Base-by-base conservation (phyloP, 2,888 invertebrate species). In the Metacarcinus magister region DNA sequence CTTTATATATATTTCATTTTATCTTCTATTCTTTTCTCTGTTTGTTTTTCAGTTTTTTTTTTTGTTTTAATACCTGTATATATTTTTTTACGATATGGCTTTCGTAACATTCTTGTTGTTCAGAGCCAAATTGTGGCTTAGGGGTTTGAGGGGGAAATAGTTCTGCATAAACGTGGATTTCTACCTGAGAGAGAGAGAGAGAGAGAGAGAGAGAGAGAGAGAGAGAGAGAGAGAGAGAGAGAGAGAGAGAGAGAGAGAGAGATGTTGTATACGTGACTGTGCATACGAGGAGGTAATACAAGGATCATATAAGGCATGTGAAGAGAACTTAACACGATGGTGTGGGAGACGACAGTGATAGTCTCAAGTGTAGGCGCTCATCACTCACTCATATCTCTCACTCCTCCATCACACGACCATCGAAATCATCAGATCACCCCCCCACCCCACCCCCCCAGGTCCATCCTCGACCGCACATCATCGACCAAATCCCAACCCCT, bases 101-200 rank as follows among this genome's bases (percentile, higher is more conserved):
- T 16, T n/a, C 23, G 67, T 67, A 67, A n/a, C 67, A 67, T 67
- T 67, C 67, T 67, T 67, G 67, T 67, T 67, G 67, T 67, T n/a
- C n/a, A 5, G 67, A 23, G n/a, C 67, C 67, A 67, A 67, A 67
- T 67, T 67, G 67, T 67, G 67, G 67, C 67, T 67, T 67, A n/a
- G 2, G 67, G 67, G n/a, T 67, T 5, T 67, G 67, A n/a, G 67
- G n/a, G 67, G 67, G n/a, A 67, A 67, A 67, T 67, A 67, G 67
- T 67, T 67, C n/a, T 67, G 67, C 67, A 67, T 67, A 67, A 67
- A 67, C 67, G 67, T 67, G 23, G 67, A 67, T 67, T 67, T 67
- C n/a, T 67, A 16, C 16, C 13, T 54, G 54, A 60, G 60, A 60
- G 60, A 60, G 60, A 60, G 60, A 60, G 60, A 60, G 60, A 60